Evolutionary conservation across 2,888 invertebrate species (phyloP), one percentile per base, ranked within the genome.

Genomic region (Ochropacha duplaris): DNA sequence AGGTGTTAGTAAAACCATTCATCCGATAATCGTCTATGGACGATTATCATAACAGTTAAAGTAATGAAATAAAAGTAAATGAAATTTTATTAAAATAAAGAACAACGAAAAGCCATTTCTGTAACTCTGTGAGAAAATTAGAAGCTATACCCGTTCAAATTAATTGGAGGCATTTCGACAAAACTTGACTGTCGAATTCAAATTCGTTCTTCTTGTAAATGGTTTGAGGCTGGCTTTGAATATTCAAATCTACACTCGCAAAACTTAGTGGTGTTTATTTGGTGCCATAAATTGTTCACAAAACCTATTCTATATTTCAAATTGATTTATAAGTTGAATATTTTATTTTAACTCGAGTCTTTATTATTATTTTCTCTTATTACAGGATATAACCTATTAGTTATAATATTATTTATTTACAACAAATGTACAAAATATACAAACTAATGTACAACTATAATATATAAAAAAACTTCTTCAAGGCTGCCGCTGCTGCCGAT

Each of bases 171-270:
- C 66, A 69, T 72, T 77, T 54, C 54, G 54, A 63, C 60, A 62
- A 71, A 60, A 66, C 60, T 72, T 69, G 55, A 57, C 51, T 59
- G 72, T 65, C 60, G 56, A 73, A 76, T 71, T 72, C 57, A 65
- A 74, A 76, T 66, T 71, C 65, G 60, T 67, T 69, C 56, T 70
- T 72, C 64, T 64, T 68, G 63, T 70, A 69, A 72, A 73, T 70
- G 56, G 58, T 67, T 76, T 34, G 49, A 60, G 61, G 66, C 61
- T 57, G 56, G 62, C 68, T 69, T 71, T 76, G 74, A 77, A 77
- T 78, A 78, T 76, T 77, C 72, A 78, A 71, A 73, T 65, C 36
- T 54, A 61, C 55, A 54, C 50, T 50, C 52, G 22, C 31, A 36
- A 24, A 68, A 68, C 64, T 71, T 60, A 36, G 57, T 58, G 55